phyloP scores from a whole-genome alignment of 2,113 vertebrate species.

The Myiagra hebetior region DNA sequence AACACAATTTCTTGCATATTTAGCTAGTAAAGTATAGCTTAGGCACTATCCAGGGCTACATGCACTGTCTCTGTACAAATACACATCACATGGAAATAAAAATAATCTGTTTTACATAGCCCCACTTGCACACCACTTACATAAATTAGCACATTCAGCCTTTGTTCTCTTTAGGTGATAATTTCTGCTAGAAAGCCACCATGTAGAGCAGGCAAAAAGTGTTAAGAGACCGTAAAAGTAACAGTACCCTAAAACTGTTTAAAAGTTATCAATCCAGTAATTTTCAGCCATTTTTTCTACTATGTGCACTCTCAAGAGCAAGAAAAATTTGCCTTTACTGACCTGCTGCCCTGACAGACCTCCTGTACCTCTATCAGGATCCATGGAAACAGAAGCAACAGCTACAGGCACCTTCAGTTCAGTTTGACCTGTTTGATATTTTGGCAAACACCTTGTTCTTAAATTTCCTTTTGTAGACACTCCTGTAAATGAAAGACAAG shows the following conservation, averaged over 20 bases:
- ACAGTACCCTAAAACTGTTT: background rate
- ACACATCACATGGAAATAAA: background rate
- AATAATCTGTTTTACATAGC: background rate
- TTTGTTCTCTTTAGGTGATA: background rate
- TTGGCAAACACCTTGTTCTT: constrained; percentile 36
- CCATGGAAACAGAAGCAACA: constrained; percentile 38
- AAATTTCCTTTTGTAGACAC: constrained; percentile 66
- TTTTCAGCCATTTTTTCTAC: background rate
- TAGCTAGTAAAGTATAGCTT: background rate
- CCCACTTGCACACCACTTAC: background rate
- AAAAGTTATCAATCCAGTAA: background rate
- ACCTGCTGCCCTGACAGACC: constrained; percentile 58
- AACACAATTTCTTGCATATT: background rate
- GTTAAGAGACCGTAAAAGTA: background rate
- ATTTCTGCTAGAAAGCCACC: background rate
- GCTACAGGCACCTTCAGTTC: constrained; percentile 52
- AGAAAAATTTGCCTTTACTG: constrained; percentile 7
- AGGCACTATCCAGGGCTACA: background rate
- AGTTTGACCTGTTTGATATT: constrained; percentile 31
- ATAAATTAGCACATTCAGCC: background rate
- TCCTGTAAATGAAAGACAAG: constrained; percentile 60
- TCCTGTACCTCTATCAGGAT: constrained; percentile 27
- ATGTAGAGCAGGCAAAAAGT: background rate
- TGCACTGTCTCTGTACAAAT: background rate
- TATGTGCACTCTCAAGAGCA: background rate